Base-by-base conservation (phyloP, 2,797 vertebrate genomes). In the Enteromius unitaeniatus region DNA sequence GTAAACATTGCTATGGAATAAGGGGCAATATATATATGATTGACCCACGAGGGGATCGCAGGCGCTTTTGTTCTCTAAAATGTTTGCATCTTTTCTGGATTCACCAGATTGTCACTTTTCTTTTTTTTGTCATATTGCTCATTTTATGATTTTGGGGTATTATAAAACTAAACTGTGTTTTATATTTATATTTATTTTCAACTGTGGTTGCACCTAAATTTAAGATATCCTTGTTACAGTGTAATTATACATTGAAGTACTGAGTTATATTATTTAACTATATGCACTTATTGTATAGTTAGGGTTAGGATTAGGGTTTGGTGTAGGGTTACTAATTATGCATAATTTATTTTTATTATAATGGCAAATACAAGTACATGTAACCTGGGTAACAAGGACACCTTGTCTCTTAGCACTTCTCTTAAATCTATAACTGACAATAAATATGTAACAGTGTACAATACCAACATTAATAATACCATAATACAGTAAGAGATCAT, bases 1-100 rank as follows among this genome's bases (percentile, higher is more conserved):
- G 78, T 84, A 84, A 84, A 84, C 42, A 78, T 73, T 77, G 55
- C 23, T 49, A 78, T 55, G 37, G 21, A 76, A 62, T 75, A 65
- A 77, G 49, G 15, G 7, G 34, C 21, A 67, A 82, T 40, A 67
- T 77, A 55, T 70, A 15, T 45, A 11, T 26, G n/a, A 51, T 70
- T 62, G 72, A 21, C 23, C 23, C 70, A 64, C 9, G 6, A 74
- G 58, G 58, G 37, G 31, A 40, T 65, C 0, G 4, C 4, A 79
- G 28, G 28, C 3, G 14, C 15, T 23, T 65, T 76, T 65, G 17
- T 53, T 76, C 19, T 2, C 34, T 10, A 17, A 45, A 51, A n/a
- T 31, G 58, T 47, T 78, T 78, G 28, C 14, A 21, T 53, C 19
- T 13, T 23, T 60, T 53, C 23, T 60, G 4, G 10, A 51, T 68